Evolutionary conservation across 2,888 invertebrate species (phyloP).

Genomic region (Cerceris rybyensis): DNA sequence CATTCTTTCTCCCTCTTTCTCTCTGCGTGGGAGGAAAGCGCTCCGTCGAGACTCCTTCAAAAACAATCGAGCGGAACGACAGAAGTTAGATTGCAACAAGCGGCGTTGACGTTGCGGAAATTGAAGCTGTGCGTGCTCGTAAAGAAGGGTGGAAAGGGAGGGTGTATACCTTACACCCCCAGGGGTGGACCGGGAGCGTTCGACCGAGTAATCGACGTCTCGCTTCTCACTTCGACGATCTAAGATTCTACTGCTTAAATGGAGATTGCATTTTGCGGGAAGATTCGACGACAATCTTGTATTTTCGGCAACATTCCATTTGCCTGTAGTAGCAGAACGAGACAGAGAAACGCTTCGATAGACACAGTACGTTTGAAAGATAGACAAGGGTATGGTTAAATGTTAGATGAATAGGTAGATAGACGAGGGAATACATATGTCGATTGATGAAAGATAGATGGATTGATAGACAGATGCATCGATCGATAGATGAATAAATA

Average conservation of each 20-base stretch:
- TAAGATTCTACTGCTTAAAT: constrained; percentile 6
- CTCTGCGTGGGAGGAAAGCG: background rate
- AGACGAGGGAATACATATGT: no score
- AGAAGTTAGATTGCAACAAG: constrained; percentile 54
- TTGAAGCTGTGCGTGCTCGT: constrained; percentile 50
- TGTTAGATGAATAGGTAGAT: no score
- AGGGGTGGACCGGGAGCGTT: constrained; percentile 10
- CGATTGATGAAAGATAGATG: no score
- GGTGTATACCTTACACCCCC: background rate
- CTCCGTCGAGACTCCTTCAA: constrained; percentile 20
- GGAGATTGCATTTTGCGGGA: constrained; percentile 6
- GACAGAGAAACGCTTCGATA: no score
- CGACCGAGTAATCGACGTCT: constrained; percentile 42
- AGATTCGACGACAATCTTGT: background rate
- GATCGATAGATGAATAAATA: no score
- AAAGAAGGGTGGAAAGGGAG: constrained; percentile 7
- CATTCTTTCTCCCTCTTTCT: background rate
- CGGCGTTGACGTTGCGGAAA: constrained; percentile 58
- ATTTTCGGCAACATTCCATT: background rate
- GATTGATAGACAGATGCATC: no score
- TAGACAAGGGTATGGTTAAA: no score
- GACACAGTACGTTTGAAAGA: no score
- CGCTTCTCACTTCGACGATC: background rate
- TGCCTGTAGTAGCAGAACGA: background rate
- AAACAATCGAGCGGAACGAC: constrained; percentile 58